Evolutionary conservation across 2,888 invertebrate genomes (phyloP).

Genomic region (Epsilonema sp.): DNA sequence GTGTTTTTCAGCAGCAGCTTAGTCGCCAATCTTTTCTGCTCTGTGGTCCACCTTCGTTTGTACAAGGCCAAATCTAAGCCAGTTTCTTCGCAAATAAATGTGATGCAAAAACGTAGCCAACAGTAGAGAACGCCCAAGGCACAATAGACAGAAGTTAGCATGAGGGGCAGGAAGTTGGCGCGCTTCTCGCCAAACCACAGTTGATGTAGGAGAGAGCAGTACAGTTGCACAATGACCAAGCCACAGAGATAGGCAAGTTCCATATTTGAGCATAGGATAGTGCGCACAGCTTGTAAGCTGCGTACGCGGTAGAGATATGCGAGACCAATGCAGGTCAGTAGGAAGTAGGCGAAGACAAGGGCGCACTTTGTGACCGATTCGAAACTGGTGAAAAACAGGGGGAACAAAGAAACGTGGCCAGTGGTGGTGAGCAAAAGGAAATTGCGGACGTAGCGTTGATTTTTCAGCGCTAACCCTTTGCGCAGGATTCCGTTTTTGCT

Average conservation of each 20-base stretch:
- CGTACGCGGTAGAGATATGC: conserved; percentile 39
- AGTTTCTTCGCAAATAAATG: conserved; percentile 1
- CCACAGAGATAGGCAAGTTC: conserved; percentile 53
- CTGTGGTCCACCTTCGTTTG: neutral
- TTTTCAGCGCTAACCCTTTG: no score
- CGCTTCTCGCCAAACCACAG: conserved; percentile 32
- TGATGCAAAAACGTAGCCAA: conserved; percentile 12
- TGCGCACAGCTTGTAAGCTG: no score
- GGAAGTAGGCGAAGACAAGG: conserved; percentile 41
- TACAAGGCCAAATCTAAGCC: neutral
- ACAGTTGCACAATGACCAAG: conserved; percentile 50
- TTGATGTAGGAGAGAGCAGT: conserved; percentile 33
- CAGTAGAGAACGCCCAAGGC: conserved; percentile 53
- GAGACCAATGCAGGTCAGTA: conserved; percentile 42
- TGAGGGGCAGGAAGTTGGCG: conserved; percentile 69
- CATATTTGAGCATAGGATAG: no score
- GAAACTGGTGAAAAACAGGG: conserved; percentile 52
- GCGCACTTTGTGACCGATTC: conserved; percentile 32
- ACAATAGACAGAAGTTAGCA: conserved; percentile 78
- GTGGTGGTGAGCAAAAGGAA: conserved; percentile 54
- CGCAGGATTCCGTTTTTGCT: no score
- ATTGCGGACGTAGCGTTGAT: conserved; percentile 49
- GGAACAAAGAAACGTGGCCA: conserved; percentile 73
- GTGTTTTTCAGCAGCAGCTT: neutral
- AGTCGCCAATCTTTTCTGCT: neutral